Conservation (phyloP, 2,888 invertebrate species). For the Bruchidius siliquastri region DNA sequence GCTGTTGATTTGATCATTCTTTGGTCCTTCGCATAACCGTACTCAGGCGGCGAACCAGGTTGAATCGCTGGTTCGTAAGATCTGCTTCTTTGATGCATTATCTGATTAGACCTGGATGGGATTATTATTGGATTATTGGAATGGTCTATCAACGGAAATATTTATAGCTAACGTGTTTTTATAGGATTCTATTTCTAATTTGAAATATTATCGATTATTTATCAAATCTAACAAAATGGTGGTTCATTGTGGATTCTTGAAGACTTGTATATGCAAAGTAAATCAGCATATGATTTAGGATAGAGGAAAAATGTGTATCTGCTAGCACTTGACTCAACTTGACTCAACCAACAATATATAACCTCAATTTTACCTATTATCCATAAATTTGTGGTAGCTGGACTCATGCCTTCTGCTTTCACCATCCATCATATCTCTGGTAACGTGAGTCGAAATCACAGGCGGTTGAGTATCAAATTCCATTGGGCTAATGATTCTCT, state of each 20-base stretch:
- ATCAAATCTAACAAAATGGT: no score
- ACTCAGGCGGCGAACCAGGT: constrained; percentile 59
- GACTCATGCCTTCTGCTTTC: constrained; percentile 24
- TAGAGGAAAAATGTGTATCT: no score
- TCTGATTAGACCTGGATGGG: constrained; percentile 26
- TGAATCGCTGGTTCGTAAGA: constrained; percentile 42
- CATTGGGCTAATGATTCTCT: constrained; percentile 56
- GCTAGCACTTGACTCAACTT: no score
- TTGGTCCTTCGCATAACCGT: constrained; percentile 51
- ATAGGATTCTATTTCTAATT: no score
- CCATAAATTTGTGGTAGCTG: constrained; percentile 32
- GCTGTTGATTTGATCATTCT: constrained; percentile 40
- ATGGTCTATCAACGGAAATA: no score
- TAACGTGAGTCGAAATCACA: constrained; percentile 41
- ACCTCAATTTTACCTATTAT: constrained; percentile 22
- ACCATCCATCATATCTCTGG: constrained; percentile 26
- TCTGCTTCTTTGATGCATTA: constrained; percentile 29
- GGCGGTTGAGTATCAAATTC: constrained; percentile 57
- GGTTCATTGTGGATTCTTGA: no score
- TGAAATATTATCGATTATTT: no score
- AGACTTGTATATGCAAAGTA: no score
- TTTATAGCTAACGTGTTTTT: no score
- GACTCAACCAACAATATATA: no score
- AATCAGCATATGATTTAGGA: no score
- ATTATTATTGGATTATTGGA: no score